Evolutionary conservation across 1,140 invertebrate species (phyloP), one percentile per base, ranked within the genome.

Genomic region (Drosophila kanapiae): DNA sequence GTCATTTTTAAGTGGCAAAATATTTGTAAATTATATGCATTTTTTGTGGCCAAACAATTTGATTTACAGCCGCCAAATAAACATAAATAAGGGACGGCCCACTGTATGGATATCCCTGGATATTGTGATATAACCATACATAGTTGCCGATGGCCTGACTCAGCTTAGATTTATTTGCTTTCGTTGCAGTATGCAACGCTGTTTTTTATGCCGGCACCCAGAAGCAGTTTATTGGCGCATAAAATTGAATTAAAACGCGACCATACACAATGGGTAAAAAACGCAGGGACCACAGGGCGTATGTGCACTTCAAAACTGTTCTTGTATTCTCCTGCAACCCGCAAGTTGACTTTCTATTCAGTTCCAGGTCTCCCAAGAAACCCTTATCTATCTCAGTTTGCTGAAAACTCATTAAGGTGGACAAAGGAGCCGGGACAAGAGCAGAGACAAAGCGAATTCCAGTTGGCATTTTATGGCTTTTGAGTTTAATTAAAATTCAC

Each of bases 321-420:
- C 14, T 49, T n/a, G 23, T 29, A 48, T n/a, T 31, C 14, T 38
- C 43, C 43, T 49, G 38, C 11, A n/a, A 27, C 67, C 67, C 37
- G 67, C 67, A 70, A 70, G 38, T 70, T 68, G 48, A 23, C n/a
- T 29, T 64, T 16, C 60, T 4, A 18, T 43, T 31, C 60, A 5
- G 31, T 45, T 65, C 60, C 42, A 38, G 13, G n/a, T 29, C 14
- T 2, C 27, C 47, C 29, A 68, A 54, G 56, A 54, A 37, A 56
- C 37, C 58, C 60, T 75, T 77, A 68, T 76, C 48, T 77, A 40
- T 43, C 27, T 40, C 10, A 14, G 57, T 40, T 45, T 45, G 57
- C 72, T 54, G 23, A 45, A 75, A 78, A 82, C 80, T 82, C 80
- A 82, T 82, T 82, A 82, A 71, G 51, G 76, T 79, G 76, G 77